Evolutionary conservation across 2,797 vertebrate genomes (phyloP), one percentile per base, ranked within the genome.

Genomic region (Sebastes vulpes): DNA sequence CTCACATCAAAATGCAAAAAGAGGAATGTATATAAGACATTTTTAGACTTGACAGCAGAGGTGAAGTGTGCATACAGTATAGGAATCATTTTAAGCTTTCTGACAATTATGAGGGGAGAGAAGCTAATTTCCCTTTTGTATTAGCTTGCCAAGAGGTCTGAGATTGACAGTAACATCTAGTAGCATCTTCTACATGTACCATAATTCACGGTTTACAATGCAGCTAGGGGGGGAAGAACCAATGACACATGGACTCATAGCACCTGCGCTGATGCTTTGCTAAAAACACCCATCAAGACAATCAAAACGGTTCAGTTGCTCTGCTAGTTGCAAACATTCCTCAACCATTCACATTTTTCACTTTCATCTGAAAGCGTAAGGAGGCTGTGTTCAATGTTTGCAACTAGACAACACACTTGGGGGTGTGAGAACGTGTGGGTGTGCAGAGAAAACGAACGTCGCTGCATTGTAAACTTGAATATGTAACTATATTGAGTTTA

Each of bases 101-200:
- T 80, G 65, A 79, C 71, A 78, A 77, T 85, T 68, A 86, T 18
- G 25, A 68, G 21, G n/a, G 9, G 56, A 64, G 60, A 58, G 12
- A 58, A 56, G 65, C 28, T 73, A 79, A 91, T 90, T 89, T 86
- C 63, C 59, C 31, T 48, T 82, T 88, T 73, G 82, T 84, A 66
- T 77, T 83, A 76, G 46, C n/a, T 58, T 72, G 61, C 53, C 71
- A 69, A 72, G 50, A 60, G 14, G n/a, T 72, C 6, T 59, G 26
- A 89, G 65, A 75, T 64, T 67, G 42, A 77, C 65, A 48, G 67
- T 14, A 72, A 12, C 20, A 25, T 25, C 25, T 25, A 25, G 25
- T 25, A 32, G 6, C 9, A 10, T 82, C 18, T 48, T 50, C 4
- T 32, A 23, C 35, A 38, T 38, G 12, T 1, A 38, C 6, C 10